Base-by-base conservation (phyloP, 2,888 invertebrate genomes). In the Pilophorus perplexus region DNA sequence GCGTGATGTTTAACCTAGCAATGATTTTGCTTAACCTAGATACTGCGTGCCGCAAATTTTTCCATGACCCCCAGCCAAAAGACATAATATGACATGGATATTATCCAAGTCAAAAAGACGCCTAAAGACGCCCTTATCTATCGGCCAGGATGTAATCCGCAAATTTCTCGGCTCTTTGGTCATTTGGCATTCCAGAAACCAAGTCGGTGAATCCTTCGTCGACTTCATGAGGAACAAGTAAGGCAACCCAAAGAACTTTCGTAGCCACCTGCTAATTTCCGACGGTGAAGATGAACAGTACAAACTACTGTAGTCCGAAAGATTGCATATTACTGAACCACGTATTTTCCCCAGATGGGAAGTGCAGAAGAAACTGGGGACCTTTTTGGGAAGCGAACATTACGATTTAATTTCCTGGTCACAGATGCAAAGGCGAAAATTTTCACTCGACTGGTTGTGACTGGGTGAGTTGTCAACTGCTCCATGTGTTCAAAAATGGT, bases 171-270 rank as follows among this genome's bases (percentile, higher is more conserved):
- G 44, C 44, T 42, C 18, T 42, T 42, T n/a, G 14, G n/a, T 42
- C 44, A n/a, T 42, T n/a, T 14, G 44, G 44, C 44, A 42, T 42
- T 42, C n/a, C 44, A n/a, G 44, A 42, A 16, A 42, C n/a, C 18
- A 42, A 16, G 44, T 42, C 44, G 14, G 44, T 42, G 18, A 42
- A 42, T 42, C 44, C 44, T 6, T 42, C 44, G 44, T n/a, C 44
- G 44, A 42, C 44, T 42, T 42, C 44, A 16, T 42, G 6, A 6
- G 44, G 44, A 6, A 14, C 44, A 42, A 42, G 44, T 42, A 42
- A 5, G 44, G 18, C 44, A 42, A 42, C 6, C 44, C 44, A 42
- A 42, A 42, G 5, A 42, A 42, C 44, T 33, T 6, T 16, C 44
- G n/a, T 42, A 42, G 18, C 44, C 44, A 42, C n/a, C 8, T 42